Percentiles rank a stretch among this genome's conserved stretches.
Evolutionary conservation across 2,113 vertebrate species (phyloP).

Genomic region (Zapus hudsonius): DNA sequence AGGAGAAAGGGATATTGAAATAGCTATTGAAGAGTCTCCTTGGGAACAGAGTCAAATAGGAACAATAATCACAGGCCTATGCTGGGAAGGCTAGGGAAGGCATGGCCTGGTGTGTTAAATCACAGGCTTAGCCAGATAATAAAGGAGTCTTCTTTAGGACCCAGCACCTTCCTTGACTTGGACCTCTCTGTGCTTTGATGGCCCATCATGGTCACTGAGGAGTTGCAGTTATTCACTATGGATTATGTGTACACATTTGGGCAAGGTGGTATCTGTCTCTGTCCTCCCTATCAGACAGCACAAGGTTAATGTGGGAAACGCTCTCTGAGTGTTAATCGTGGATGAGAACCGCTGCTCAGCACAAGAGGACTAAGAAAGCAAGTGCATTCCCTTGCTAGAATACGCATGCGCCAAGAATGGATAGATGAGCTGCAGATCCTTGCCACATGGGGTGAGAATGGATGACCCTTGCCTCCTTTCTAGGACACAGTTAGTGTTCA

Average conservation of each 20-base stretch:
- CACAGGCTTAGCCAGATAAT: not conserved
- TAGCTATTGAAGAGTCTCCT: not conserved
- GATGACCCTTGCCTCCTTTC: not conserved
- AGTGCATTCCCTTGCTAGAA: not conserved
- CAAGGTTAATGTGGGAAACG: constrained; percentile 70
- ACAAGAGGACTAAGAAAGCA: not conserved
- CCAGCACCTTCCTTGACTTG: not conserved
- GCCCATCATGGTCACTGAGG: not conserved
- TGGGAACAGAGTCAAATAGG: not conserved
- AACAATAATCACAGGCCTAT: not conserved
- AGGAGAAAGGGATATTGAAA: not conserved
- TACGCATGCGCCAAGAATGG: fast-evolving
- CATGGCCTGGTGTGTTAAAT: not conserved
- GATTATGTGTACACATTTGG: constrained; percentile 56
- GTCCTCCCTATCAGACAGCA: constrained; percentile 71
- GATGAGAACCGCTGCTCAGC: constrained; percentile 51
- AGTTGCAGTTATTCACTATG: constrained; percentile 23
- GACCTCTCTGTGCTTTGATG: not conserved
- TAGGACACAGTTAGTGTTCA: constrained; percentile 26
- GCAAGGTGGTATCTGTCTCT: constrained; percentile 63
- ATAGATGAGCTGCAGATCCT: not conserved
- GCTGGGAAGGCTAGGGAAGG: not conserved
- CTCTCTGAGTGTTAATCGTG: constrained; percentile 59
- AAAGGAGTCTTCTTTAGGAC: not conserved
- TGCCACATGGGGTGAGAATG: not conserved